phyloP scores from a whole-genome alignment of 2,888 invertebrate species.

The Hoplodrina ambigua region DNA sequence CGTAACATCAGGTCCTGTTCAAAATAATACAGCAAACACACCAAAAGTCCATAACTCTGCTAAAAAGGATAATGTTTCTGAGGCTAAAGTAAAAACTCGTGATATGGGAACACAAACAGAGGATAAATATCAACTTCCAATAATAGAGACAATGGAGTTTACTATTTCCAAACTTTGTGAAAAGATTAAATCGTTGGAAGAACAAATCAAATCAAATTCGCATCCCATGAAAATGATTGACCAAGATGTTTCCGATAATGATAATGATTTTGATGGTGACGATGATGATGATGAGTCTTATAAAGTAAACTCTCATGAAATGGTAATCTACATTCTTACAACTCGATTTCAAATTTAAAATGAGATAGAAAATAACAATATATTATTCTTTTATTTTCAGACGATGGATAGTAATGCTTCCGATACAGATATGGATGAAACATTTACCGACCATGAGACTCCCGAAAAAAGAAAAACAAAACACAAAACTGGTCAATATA shows the following conservation, averaged over 20 bases:
- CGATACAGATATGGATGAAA: conserved; percentile 26
- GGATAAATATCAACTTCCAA: conserved; percentile 61
- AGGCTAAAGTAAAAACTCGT: conserved; percentile 45
- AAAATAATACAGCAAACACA: conserved; percentile 13
- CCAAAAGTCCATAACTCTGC: background rate
- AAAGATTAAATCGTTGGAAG: conserved; percentile 66
- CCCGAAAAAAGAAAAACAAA: conserved; percentile 29
- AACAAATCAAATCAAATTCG: conserved; percentile 60
- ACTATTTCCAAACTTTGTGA: conserved; percentile 67
- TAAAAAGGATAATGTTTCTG: background rate
- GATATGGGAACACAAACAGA: conserved; percentile 72
- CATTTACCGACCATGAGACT: conserved; percentile 22
- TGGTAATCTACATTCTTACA: conserved; percentile 30
- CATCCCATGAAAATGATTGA: conserved; percentile 17
- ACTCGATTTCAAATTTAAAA: no score
- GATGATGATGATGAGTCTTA: conserved; percentile 37
- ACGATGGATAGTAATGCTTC: conserved; percentile 22
- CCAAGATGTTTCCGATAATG: conserved; percentile 40
- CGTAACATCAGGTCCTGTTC: conserved; percentile 12
- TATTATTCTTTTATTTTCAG: conserved; percentile 33
- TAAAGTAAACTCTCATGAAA: conserved; percentile 30
- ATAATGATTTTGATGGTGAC: conserved; percentile 31
- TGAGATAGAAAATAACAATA: no score
- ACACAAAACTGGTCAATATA: conserved; percentile 24
- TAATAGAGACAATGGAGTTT: conserved; percentile 67